Conservation (phyloP, 2,888 invertebrate species). For the Lasioglossum morio region DNA sequence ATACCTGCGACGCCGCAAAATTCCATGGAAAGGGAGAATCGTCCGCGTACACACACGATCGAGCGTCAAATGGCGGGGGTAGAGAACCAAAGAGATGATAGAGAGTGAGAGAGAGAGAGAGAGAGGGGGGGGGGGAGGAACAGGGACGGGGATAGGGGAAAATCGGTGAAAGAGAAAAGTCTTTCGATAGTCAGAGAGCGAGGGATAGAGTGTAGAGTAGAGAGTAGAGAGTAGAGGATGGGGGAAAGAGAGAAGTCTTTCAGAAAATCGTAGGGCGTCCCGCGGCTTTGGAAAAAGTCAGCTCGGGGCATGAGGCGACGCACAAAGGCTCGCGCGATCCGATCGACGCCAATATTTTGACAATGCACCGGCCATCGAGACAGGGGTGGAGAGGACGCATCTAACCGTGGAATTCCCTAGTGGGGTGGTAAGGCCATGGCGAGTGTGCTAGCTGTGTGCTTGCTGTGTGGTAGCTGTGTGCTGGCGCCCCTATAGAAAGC, state of each 20-base stretch:
- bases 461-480: conserved; percentile 13
- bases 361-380: conserved; percentile 81
- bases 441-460: conserved; percentile 23
- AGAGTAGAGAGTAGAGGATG: neutral
- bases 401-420: conserved; percentile 67
- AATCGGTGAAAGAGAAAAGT: conserved; percentile 38
- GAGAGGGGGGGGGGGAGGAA: no score
- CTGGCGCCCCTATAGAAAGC: conserved; percentile 65
- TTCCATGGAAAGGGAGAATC: neutral
- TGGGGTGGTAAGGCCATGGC: conserved; percentile 49
- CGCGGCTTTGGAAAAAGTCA: conserved; percentile 74
- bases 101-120: neutral
- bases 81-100: neutral
- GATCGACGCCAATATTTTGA: conserved; percentile 84
- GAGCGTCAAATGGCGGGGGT: conserved; percentile 18
- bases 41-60: conserved; percentile 3
- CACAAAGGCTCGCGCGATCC: conserved; percentile 75
- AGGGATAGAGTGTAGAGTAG: neutral
- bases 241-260: conserved; percentile 55
- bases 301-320: conserved; percentile 74
- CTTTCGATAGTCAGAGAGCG: conserved; percentile 35
- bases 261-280: conserved; percentile 56
- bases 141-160: neutral
- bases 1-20: conserved; percentile 15
- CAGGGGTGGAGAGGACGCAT: conserved; percentile 50